Conservation (phyloP, 2,113 vertebrate species). For the Phyllopteryx taeniolatus region DNA sequence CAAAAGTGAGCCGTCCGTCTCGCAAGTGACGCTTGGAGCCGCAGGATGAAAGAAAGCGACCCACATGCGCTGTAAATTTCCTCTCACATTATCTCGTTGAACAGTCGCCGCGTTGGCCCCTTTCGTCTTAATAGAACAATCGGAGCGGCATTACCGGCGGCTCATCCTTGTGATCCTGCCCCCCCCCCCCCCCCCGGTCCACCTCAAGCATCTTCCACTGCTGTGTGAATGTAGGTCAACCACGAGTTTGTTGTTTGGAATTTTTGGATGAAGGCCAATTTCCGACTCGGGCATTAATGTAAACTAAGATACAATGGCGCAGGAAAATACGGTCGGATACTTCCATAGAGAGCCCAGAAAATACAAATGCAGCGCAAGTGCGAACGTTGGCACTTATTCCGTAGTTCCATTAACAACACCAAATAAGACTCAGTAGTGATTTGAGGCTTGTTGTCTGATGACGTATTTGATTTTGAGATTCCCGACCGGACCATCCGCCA, state of each 20-base stretch:
- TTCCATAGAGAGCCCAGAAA: too few relatives aligned
- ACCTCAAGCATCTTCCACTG: conserved; percentile 36
- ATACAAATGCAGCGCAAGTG: too few relatives aligned
- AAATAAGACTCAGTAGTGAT: too few relatives aligned
- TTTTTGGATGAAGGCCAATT: conserved; percentile 25
- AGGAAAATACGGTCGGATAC: too few relatives aligned
- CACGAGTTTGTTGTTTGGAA: conserved; percentile 46
- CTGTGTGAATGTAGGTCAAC: conserved; percentile 65
- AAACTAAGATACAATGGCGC: too few relatives aligned
- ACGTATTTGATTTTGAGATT: too few relatives aligned
- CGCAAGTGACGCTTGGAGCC: conserved; percentile 20
- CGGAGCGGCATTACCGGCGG: conserved; percentile 60
- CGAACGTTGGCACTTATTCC: too few relatives aligned
- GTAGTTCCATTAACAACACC: too few relatives aligned
- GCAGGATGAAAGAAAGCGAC: conserved; percentile 22
- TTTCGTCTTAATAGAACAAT: conserved; percentile 63
- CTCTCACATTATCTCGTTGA: conserved; percentile 54
- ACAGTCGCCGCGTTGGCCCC: conserved; percentile 54
- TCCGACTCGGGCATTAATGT: background rate
- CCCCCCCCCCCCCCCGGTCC: conserved; percentile 33
- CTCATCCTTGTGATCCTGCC: conserved; percentile 68
- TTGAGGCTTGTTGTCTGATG: too few relatives aligned
- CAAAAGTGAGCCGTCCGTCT: background rate
- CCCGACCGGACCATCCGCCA: too few relatives aligned
- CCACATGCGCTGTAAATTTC: conserved; percentile 45